Evolutionary conservation across 2,113 vertebrate species (phyloP).

Genomic region (Notechis scutatus): DNA sequence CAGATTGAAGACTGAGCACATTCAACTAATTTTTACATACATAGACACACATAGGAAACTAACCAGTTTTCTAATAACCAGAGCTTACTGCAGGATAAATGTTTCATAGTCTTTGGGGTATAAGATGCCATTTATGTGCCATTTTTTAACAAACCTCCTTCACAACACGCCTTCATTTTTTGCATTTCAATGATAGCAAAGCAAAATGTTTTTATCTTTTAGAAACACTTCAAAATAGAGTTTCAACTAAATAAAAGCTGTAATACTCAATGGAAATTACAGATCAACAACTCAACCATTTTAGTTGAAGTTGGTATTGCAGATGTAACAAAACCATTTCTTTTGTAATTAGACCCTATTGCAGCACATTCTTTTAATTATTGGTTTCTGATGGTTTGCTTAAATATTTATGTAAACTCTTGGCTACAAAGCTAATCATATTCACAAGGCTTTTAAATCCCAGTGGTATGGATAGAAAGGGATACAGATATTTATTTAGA

Average conservation of each 20-base stretch:
- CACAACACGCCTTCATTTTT: constrained; percentile 27
- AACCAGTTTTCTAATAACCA: background rate
- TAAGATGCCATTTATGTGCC: background rate
- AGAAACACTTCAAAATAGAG: constrained; percentile 34
- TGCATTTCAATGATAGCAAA: constrained; percentile 11
- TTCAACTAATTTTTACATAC: background rate
- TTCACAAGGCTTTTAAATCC: constrained; percentile 43
- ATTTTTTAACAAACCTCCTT: background rate
- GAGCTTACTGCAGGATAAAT: background rate
- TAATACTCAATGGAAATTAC: constrained; percentile 41
- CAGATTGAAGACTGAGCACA: background rate
- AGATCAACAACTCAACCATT: constrained; percentile 52
- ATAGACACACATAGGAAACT: background rate
- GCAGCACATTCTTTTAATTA: constrained; percentile 67
- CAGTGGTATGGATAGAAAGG: constrained; percentile 36
- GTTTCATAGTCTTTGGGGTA: background rate
- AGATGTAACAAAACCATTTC: constrained; percentile 41
- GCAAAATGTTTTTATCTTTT: constrained; percentile 42
- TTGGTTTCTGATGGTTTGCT: constrained; percentile 64
- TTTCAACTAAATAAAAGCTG: constrained; percentile 44
- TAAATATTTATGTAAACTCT: constrained; percentile 68
- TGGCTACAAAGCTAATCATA: constrained; percentile 59
- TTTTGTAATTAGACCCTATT: constrained; percentile 68
- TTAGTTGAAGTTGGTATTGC: constrained; percentile 53
- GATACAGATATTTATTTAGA: constrained; percentile 45